Evolutionary conservation across 2,888 invertebrate species (phyloP).

Genomic region (Subacronicta megacephala): DNA sequence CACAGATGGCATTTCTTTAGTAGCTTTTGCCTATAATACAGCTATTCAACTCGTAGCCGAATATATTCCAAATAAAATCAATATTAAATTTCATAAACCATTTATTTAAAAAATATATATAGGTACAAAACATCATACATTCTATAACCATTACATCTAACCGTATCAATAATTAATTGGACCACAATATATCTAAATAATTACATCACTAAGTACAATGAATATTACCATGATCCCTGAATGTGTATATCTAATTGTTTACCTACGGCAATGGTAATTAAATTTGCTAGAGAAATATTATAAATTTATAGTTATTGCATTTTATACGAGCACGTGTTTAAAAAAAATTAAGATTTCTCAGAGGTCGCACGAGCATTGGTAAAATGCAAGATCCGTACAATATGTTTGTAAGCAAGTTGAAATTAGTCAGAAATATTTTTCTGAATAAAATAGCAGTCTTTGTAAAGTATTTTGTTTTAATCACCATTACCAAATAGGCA

Average conservation of each 20-base stretch:
- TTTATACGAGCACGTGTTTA: neutral
- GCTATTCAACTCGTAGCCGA: too few species aligned
- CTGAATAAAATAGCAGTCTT: conserved; percentile 28
- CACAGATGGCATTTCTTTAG: too few species aligned
- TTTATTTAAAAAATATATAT: conserved; percentile 66
- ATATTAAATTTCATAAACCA: conserved; percentile 58
- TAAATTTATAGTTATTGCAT: neutral
- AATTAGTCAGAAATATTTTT: neutral
- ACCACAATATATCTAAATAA: conserved; percentile 64
- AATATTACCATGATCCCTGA: conserved; percentile 74
- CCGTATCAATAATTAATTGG: conserved; percentile 63
- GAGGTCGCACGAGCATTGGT: neutral
- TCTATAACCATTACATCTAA: conserved; percentile 66
- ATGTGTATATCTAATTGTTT: conserved; percentile 53
- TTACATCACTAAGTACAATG: conserved; percentile 73
- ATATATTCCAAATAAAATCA: conserved; percentile 10
- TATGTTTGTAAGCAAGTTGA: neutral
- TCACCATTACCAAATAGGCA: conserved; percentile 32
- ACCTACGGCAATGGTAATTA: conserved; percentile 29
- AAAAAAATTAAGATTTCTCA: too few species aligned
- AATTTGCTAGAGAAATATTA: neutral
- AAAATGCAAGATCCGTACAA: neutral
- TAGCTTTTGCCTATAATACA: too few species aligned
- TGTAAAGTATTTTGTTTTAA: conserved; percentile 15
- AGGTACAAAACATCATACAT: conserved; percentile 66